Evolutionary conservation across 1,140 invertebrate species (phyloP).

Genomic region (Drosophila azteca): DNA sequence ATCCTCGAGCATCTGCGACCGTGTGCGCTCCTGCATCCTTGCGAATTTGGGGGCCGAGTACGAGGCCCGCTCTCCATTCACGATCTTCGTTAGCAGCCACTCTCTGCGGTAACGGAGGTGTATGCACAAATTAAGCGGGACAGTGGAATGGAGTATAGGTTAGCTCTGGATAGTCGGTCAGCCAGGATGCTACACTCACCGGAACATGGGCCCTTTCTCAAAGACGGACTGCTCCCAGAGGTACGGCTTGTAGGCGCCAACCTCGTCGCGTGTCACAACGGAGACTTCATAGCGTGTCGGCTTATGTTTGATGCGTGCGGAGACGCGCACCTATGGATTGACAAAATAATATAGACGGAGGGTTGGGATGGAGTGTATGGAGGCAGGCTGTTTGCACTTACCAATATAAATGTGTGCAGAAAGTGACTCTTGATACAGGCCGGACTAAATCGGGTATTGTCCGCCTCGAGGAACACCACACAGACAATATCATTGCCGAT

Average conservation of each 20-base stretch:
- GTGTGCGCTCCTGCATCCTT: slow-evolving; percentile 95
- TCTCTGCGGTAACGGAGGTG: slow-evolving; percentile 86
- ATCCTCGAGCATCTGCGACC: slow-evolving; percentile 96
- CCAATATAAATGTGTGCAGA: slow-evolving; percentile 95
- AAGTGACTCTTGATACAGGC: slow-evolving; percentile 97
- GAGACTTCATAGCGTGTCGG: slow-evolving; percentile 95
- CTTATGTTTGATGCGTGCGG: slow-evolving; percentile 92
- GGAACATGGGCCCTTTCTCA: slow-evolving; percentile 93
- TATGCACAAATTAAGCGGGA: neutral
- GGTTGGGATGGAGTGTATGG: neutral
- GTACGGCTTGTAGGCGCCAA: slow-evolving; percentile 98
- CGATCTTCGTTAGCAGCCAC: slow-evolving; percentile 98
- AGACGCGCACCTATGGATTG: slow-evolving; percentile 88
- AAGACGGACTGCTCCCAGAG: slow-evolving; percentile 97
- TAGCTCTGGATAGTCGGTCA: too few species aligned
- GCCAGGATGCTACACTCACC: slow-evolving; percentile 77
- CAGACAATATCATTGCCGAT: slow-evolving; percentile 99
- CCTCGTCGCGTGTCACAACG: slow-evolving; percentile 97
- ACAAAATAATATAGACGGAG: neutral
- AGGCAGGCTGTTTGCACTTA: slow-evolving; percentile 59
- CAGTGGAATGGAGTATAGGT: neutral
- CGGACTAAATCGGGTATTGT: slow-evolving; percentile 95
- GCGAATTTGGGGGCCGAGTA: slow-evolving; percentile 99
- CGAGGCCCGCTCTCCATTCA: slow-evolving; percentile 97
- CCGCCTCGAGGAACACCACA: slow-evolving; percentile 96